phyloP scores from a whole-genome alignment of 2,797 vertebrate genomes.

The Argyrosomus regius region DNA sequence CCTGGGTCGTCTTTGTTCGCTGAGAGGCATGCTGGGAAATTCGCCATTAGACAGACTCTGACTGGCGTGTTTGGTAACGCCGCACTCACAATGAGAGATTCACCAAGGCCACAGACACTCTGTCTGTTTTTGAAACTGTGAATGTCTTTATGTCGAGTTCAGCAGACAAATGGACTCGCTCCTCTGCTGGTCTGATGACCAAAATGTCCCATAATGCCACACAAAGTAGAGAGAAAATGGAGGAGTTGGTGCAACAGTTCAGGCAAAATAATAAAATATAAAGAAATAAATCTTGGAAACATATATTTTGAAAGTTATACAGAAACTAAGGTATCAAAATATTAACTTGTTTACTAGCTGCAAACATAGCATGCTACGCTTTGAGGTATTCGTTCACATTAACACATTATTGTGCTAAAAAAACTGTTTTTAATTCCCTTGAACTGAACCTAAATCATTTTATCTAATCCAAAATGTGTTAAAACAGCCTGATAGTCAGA shows the following conservation, averaged over 20 bases:
- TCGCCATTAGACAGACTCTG: slow-evolving; percentile 8
- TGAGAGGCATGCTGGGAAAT: slow-evolving; percentile 54
- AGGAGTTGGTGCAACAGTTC: background rate
- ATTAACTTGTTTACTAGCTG: no score
- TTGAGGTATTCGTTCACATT: no score
- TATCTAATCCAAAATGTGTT: no score
- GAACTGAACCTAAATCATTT: no score
- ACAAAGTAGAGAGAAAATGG: no score
- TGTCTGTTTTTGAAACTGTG: slow-evolving; percentile 12
- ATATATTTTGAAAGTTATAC: background rate
- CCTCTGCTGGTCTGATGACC: background rate
- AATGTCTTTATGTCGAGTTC: slow-evolving; percentile 1
- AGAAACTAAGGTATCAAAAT: no score
- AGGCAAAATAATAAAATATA: background rate
- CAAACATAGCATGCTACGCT: no score
- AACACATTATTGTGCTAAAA: no score
- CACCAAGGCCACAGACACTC: slow-evolving; percentile 23
- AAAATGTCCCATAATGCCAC: slow-evolving; percentile 12
- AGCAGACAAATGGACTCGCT: background rate
- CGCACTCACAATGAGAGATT: slow-evolving; percentile 53
- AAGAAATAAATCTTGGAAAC: no score
- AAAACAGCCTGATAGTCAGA: no score
- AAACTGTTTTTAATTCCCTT: no score
- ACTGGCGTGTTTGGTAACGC: slow-evolving; percentile 20
- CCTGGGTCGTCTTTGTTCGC: slow-evolving; percentile 60